Conservation (phyloP, 2,888 invertebrate species). For the Acanthopleura granulata region DNA sequence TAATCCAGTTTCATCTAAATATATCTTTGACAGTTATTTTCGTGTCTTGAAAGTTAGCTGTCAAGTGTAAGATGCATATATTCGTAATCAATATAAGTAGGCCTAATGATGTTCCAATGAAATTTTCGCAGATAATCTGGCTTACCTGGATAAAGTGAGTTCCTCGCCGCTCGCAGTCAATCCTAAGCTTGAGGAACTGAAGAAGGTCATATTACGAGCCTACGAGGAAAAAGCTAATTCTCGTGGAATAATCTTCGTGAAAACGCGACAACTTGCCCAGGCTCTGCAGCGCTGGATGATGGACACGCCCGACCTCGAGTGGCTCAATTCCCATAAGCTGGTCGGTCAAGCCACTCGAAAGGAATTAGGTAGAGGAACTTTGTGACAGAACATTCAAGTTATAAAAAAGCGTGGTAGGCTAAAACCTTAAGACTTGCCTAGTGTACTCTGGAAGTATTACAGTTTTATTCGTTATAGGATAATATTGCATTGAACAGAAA, state of each 20-base stretch:
- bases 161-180: conserved; percentile 32
- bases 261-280: conserved; percentile 57
- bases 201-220: conserved; percentile 41
- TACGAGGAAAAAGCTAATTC: conserved; percentile 35
- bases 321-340: conserved; percentile 47
- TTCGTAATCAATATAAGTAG: too few relatives aligned
- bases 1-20: too few relatives aligned
- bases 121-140: background rate
- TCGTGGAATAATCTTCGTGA: conserved; percentile 63
- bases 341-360: conserved; percentile 42
- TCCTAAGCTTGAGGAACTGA: conserved; percentile 55
- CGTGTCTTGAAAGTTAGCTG: too few relatives aligned
- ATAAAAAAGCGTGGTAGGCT: too few relatives aligned
- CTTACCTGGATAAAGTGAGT: background rate
- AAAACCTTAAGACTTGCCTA: too few relatives aligned
- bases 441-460: too few relatives aligned
- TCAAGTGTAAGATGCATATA: too few relatives aligned
- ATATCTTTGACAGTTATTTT: too few relatives aligned
- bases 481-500: too few relatives aligned
- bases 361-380: conserved; percentile 38
- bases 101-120: too few relatives aligned
- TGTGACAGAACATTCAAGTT: too few relatives aligned
- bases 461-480: too few relatives aligned
- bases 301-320: conserved; percentile 42
- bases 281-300: conserved; percentile 60